Evolutionary conservation across 2,888 invertebrate species (phyloP).

Genomic region (Taenaris catops): DNA sequence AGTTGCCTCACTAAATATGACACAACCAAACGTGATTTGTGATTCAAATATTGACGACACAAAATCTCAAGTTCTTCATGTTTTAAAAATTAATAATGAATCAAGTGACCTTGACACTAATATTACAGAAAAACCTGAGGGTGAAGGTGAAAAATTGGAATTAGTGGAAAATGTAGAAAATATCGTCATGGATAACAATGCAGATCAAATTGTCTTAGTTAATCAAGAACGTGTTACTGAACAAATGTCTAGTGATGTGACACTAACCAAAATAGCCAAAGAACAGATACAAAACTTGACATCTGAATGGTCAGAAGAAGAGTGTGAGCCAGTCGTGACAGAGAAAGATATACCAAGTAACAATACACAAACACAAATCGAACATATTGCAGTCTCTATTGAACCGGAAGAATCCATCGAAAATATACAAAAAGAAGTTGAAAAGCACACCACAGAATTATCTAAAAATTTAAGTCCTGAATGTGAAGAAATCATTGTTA

Average conservation of each 20-base stretch:
- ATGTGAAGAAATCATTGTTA: too few relatives aligned
- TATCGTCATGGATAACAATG: conserved; percentile 20
- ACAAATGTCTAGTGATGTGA: conserved; percentile 5
- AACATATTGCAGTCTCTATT: conserved; percentile 23
- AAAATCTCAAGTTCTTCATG: background rate
- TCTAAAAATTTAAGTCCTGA: too few relatives aligned
- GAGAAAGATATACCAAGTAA: conserved; percentile 16
- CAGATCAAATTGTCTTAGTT: conserved; percentile 8
- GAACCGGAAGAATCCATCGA: conserved; percentile 67
- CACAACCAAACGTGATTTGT: too few relatives aligned
- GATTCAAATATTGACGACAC: conserved; percentile 2
- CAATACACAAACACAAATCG: conserved; percentile 1
- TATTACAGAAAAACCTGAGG: background rate
- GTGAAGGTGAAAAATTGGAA: conserved; percentile 19
- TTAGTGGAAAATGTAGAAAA: conserved; percentile 26
- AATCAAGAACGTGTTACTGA: conserved; percentile 4
- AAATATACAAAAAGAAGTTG: conserved; percentile 68
- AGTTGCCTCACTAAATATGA: background rate
- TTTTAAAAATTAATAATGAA: too few relatives aligned
- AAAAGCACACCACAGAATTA: too few relatives aligned
- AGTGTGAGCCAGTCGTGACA: conserved; percentile 32
- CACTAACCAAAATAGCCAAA: conserved; percentile 29
- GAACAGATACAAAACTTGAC: conserved; percentile 45
- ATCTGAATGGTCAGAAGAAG: conserved; percentile 64
- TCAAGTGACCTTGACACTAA: background rate